These are phyloP conservation scores for Cebus imitator DNA, from an alignment of 2,113 vertebrate genomes.

Conservation along the genomic window DNA sequence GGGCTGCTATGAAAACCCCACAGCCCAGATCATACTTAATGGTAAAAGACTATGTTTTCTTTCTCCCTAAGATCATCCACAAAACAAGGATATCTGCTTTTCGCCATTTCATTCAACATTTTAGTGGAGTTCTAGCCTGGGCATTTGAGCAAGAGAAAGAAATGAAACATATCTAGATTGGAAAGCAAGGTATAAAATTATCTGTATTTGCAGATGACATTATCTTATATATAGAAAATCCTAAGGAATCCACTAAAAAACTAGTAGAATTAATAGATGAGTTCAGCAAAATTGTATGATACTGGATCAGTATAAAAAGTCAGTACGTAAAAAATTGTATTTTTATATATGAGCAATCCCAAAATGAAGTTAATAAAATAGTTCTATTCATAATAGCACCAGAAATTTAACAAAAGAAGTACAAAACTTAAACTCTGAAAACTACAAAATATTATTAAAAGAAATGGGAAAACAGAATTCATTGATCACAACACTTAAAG, in stretches of 20 bases:
- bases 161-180: neutral
- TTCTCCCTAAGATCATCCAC: neutral
- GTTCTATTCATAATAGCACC: neutral
- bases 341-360: neutral
- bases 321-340: neutral
- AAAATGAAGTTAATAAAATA: neutral
- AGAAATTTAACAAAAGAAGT: too few relatives aligned
- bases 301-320: neutral
- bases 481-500: too few relatives aligned
- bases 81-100: neutral
- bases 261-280: too few relatives aligned
- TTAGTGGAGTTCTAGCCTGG: neutral
- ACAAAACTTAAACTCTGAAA: neutral
- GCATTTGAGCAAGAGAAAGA: neutral
- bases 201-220: too few relatives aligned
- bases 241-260: too few relatives aligned
- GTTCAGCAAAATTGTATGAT: too few relatives aligned
- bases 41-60: neutral
- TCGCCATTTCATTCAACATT: neutral
- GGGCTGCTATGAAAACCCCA: neutral
- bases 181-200: too few relatives aligned
- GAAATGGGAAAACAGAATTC: neutral
- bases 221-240: too few relatives aligned
- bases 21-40: neutral
- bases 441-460: neutral